These are phyloP conservation scores for Pontoporia blainvillei DNA, from an alignment of 2,113 vertebrate species.

Conservation along the genomic window DNA sequence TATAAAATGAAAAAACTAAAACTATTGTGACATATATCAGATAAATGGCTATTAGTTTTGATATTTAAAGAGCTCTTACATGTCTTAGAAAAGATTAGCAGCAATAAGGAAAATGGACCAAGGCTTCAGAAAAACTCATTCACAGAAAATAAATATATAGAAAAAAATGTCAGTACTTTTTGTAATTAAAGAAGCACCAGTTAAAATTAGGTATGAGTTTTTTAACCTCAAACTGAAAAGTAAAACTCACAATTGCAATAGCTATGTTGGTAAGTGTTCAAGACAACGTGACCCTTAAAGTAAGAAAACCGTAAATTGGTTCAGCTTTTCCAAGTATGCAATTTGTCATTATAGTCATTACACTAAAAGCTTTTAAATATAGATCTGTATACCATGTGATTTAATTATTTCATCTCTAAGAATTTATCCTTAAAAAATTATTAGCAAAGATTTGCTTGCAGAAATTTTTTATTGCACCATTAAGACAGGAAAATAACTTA, in stretches of 20 bases:
- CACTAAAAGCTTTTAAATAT: neutral
- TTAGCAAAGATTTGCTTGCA: neutral
- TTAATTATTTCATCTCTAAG: neutral
- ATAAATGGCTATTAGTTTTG: neutral
- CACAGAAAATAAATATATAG: neutral
- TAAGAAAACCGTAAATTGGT: neutral
- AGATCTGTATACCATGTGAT: neutral
- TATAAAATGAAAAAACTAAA: neutral
- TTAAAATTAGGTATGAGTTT: neutral
- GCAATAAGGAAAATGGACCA: neutral
- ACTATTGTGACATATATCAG: neutral
- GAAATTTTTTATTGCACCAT: neutral
- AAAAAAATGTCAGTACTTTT: neutral
- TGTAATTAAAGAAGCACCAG: neutral
- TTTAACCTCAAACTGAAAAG: neutral
- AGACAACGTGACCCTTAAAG: neutral
- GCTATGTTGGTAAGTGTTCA: neutral
- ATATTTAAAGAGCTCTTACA: neutral
- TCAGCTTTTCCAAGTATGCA: neutral
- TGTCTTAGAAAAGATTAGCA: neutral
- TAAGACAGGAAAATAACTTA: constrained; percentile 27
- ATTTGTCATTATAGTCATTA: neutral
- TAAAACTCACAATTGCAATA: neutral
- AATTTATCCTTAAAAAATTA: neutral
- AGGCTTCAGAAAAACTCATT: neutral